Conservation (phyloP, 2,888 invertebrate species). For the Latheticus oryzae region DNA sequence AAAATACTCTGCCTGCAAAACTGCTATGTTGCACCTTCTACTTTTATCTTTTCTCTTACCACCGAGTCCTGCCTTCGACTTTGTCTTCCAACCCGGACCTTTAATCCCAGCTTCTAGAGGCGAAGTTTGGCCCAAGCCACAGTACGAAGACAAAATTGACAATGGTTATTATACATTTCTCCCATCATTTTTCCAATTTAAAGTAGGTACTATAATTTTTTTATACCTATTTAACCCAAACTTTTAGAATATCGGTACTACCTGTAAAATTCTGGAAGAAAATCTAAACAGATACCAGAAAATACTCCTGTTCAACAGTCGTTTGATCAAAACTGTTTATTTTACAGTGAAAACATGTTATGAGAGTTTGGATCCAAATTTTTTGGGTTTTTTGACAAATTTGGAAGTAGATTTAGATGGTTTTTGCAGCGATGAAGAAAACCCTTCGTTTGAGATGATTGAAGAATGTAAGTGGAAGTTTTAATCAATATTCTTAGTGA, state of each 20-base stretch:
- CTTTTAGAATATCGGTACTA: slow-evolving; percentile 3
- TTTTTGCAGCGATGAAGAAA: slow-evolving; percentile 70
- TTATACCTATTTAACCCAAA: too few relatives aligned
- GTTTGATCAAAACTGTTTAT: slow-evolving; percentile 44
- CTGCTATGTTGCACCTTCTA: too few relatives aligned
- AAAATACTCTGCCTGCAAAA: too few relatives aligned
- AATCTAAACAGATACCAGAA: slow-evolving; percentile 14
- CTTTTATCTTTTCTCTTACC: too few relatives aligned
- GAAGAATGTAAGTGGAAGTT: slow-evolving; percentile 77
- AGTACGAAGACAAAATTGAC: slow-evolving; percentile 25
- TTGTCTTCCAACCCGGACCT: slow-evolving; percentile 17
- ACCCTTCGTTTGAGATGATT: slow-evolving; percentile 77
- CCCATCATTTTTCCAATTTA: slow-evolving; percentile 21
- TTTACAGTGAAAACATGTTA: slow-evolving; percentile 22
- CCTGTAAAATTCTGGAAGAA: slow-evolving; percentile 4
- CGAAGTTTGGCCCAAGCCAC: slow-evolving; percentile 31
- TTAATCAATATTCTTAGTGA: slow-evolving; percentile 28
- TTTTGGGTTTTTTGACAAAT: slow-evolving; percentile 64
- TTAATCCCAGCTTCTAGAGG: slow-evolving; percentile 24
- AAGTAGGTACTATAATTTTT: slow-evolving; percentile 1
- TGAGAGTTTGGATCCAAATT: slow-evolving; percentile 43
- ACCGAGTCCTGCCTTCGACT: slow-evolving; percentile 9
- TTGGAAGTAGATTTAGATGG: slow-evolving; percentile 70
- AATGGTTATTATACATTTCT: slow-evolving; percentile 10
- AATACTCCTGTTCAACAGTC: slow-evolving; percentile 60